Percentiles rank a stretch among this genome's conserved stretches.
phyloP scores from a whole-genome alignment of 2,888 invertebrate genomes.

The Chaetogeoica ovagalla region DNA sequence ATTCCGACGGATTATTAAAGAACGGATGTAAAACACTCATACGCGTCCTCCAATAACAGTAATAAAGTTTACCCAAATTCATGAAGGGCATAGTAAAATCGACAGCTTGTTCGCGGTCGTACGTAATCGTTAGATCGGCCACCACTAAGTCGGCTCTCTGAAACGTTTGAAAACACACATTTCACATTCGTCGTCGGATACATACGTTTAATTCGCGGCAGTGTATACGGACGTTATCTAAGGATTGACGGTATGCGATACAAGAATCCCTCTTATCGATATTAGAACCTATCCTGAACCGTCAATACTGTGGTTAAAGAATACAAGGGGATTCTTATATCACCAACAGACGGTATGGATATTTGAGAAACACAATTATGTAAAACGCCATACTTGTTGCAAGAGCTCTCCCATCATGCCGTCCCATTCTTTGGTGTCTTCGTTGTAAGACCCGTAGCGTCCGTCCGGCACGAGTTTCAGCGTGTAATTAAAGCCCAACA shows the following conservation, averaged over 20 bases:
- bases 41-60: no score
- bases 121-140: conserved; percentile 96
- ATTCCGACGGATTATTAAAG: neutral
- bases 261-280: neutral
- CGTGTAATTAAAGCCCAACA: conserved; percentile 85
- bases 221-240: no score
- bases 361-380: no score
- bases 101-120: conserved; percentile 88
- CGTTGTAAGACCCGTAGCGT: conserved; percentile 79
- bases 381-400: conserved; percentile 65
- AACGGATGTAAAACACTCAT: no score
- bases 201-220: no score
- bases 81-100: conserved; percentile 99
- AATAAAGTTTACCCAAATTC: conserved; percentile 71
- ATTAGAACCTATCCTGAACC: neutral
- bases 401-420: conserved; percentile 86
- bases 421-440: conserved; percentile 86
- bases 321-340: no score
- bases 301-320: no score
- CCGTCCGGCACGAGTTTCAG: conserved; percentile 84
- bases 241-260: no score
- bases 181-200: neutral
- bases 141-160: conserved; percentile 91
- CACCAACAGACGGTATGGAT: no score
- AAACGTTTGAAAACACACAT: conserved; percentile 48